Evolutionary conservation across 2,888 invertebrate species (phyloP).

Genomic region (Atherix ibis): DNA sequence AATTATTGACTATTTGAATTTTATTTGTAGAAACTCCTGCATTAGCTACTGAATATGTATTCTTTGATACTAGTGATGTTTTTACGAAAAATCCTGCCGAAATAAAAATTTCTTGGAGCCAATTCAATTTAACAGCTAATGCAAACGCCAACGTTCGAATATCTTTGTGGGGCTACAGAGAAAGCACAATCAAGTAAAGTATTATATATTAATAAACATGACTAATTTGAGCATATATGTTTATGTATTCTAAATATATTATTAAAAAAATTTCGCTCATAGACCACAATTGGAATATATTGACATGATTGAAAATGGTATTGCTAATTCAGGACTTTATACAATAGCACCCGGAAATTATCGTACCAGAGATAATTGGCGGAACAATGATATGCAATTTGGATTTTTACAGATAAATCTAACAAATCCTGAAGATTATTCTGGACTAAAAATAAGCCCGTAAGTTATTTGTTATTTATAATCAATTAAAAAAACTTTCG

Average conservation of each 20-base stretch:
- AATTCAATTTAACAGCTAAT: constrained; percentile 70
- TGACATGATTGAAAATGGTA: constrained; percentile 49
- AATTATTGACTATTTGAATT: too few relatives aligned
- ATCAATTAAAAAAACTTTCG: too few relatives aligned
- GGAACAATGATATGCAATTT: constrained; percentile 60
- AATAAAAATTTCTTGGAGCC: constrained; percentile 69
- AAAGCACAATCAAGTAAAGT: constrained; percentile 47
- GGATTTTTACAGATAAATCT: constrained; percentile 79
- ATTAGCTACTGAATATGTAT: constrained; percentile 70
- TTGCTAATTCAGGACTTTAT: constrained; percentile 53
- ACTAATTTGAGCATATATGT: too few relatives aligned
- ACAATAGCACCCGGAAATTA: constrained; percentile 59
- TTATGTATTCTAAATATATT: too few relatives aligned
- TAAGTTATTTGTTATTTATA: constrained; percentile 43
- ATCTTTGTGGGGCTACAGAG: constrained; percentile 80
- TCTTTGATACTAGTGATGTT: constrained; percentile 56
- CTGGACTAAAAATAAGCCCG: constrained; percentile 52
- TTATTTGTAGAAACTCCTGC: constrained; percentile 90
- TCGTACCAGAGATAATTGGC: constrained; percentile 48
- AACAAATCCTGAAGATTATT: constrained; percentile 54
- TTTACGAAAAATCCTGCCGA: constrained; percentile 57
- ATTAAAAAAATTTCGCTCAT: too few relatives aligned
- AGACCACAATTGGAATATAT: constrained; percentile 69
- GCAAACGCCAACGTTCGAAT: constrained; percentile 60
- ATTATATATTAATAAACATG: too few relatives aligned